Base-by-base conservation (phyloP, 2,888 invertebrate genomes). In the Polydrusus tereticollis region DNA sequence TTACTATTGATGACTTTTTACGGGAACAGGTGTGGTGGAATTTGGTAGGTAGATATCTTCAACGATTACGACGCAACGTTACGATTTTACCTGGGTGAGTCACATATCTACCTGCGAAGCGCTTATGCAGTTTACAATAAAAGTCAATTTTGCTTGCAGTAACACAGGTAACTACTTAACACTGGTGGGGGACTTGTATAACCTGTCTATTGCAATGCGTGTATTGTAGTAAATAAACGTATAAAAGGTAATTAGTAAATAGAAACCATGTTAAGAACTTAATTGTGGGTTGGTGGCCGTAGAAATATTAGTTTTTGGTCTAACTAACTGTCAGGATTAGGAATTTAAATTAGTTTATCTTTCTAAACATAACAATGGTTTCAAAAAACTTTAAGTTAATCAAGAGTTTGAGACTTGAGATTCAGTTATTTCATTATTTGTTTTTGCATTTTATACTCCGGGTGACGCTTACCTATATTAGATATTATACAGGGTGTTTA, bases 21-120 rank as follows among this genome's bases (percentile, higher is more conserved):
- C 23, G 20, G 55, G 55, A 75, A 75, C 78, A 77, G 78, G 77
- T 77, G 77, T 73, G 71, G 69, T 45, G 66, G 47, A 55, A 65
- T 70, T 69, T 68, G 45, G 55, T 55, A 55, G 52, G 52, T 67
- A 64, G 65, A 50, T 73, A 70, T 65, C 72, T 47, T 73, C 52
- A 16, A 55, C 58, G 63, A 41, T 43, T 69, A 55, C 62, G 55
- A 69, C 73, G 69, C 36, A 73, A 73, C 66, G 36, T 50, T 62
- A 65, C 47, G 41, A 52, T 69, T 73, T 69, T 68, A 74, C 74
- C 74, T 74, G 72, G 59, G 63, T 74, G 74, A 70, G 62, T 73
- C 69, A 73, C 69, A 58, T 65, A 47, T 33, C 59, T 29, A 55
- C 21, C 38, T 43, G 58, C 33, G 4, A 21, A 66, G 26, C 14